Base-by-base conservation (phyloP, 2,113 vertebrate genomes). In the Lepidothrix coronata region DNA sequence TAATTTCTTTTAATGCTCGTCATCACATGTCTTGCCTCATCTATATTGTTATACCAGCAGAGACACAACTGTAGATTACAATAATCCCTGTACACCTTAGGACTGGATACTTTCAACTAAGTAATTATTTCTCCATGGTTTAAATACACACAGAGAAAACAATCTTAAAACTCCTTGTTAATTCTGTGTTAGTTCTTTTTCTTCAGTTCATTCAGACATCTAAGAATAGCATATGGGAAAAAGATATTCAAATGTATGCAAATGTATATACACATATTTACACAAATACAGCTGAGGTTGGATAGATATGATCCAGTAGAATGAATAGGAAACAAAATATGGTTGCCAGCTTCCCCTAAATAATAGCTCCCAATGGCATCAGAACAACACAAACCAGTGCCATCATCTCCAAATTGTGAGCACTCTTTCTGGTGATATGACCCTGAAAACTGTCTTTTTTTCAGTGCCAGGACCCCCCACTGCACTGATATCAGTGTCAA, bases 201-300 rank as follows among this genome's bases (percentile, higher is more conserved):
- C 73, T 89, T 80, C 77, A 80, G 86, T 90, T 90, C 57, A 49
- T 83, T 94, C 82, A 71, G 39, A 88, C 14, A 37, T 14, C 67
- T 80, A 92, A 90, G 72, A 96, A 90, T 58, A 95, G 63, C 71
- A 83, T 28, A 66, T 0, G 5, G 48, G 63, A 90, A 83, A 88
- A 94, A 65, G n/a, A 88, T 6, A 95, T 95, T 83, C 85, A 93
- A 96, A 93, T 94, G 37, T 58, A 93, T 89, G 94, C 49, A 95
- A 93, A 93, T 85, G 6, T 66, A 49, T 27, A 89, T 54, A 39
- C 22, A 92, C 21, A 74, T 93, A 88, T 95, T 83, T 93, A 90
- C 52, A 77, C 39, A 90, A 91, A 88, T 62, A 94, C 51, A 96
- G 74, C 58, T 93, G 78, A 89, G 41, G 51, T 66, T 88, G 81